Evolutionary conservation across 2,888 invertebrate genomes (phyloP), one percentile per base, ranked within the genome.

Genomic region (Drosophila mulleri): DNA sequence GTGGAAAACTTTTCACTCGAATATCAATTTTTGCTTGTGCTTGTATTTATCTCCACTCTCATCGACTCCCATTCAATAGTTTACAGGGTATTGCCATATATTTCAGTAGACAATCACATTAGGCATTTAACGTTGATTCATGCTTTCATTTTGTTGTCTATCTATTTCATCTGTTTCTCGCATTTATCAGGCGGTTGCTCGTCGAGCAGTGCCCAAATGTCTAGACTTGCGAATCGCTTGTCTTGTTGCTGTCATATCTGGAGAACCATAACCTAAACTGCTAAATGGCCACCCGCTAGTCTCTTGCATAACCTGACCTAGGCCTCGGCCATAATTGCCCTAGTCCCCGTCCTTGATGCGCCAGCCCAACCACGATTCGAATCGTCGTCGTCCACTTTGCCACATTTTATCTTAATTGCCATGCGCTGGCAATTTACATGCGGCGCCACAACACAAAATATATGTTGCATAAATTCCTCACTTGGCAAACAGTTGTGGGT

Each of bases 391-490:
- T 32, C 54, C 61, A 66, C 23, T 72, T 73, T 54, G 67, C 67
- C 73, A 48, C 80, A 72, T 71, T 85, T 83, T 80, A 82, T 82
- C 82, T 88, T 87, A 79, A 83, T 83, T 84, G 84, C 82, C 81
- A 74, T 54, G 65, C 66, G 68, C 67, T 72, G 67, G 72, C 65
- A 64, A 76, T 66, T 80, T 82, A 57, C 65, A 63, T 71, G 60
- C 32, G 66, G 68, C 79, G 75, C 83, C 83, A 61, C 54, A 80
- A 74, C 35, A 53, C 20, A 53, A 74, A 62, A 54, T n/a, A 41
- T 41, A 54, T 41, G 54, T n/a, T 29, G 41, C 11, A 54, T 54
- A 41, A 67, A 67, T 70, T 54, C 78, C 47, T 57, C 63, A 71
- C 59, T 58, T 77, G 48, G 35, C 41, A 12, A 66, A 67, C 67